Percentiles rank a stretch among this genome's conserved stretches.
These are phyloP conservation scores for Helicoverpa armigera DNA, from an alignment of 1,140 invertebrate genomes.

Conservation along the genomic window DNA sequence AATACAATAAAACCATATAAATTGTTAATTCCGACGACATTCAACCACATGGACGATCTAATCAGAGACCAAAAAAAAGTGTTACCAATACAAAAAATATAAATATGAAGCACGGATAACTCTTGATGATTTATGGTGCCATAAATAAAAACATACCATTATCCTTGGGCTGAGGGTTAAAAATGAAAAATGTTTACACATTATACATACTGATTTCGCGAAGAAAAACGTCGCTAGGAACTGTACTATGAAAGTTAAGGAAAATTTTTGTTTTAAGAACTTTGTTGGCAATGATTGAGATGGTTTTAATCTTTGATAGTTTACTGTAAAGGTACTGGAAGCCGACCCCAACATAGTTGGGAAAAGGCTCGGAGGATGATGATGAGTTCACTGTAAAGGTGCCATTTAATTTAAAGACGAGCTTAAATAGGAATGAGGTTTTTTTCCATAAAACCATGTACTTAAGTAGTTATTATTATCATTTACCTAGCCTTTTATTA, in stretches of 20 bases:
- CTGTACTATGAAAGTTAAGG: background rate
- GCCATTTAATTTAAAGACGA: no score
- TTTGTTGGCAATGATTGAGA: background rate
- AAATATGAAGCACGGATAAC: slow-evolving; percentile 15
- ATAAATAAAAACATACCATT: slow-evolving; percentile 47
- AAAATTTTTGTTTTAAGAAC: background rate
- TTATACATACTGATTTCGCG: slow-evolving; percentile 16
- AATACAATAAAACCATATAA: no score
- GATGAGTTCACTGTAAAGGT: no score
- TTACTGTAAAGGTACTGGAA: no score
- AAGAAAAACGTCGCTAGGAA: background rate
- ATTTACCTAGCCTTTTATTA: no score
- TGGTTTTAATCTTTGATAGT: background rate
- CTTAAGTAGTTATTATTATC: no score
- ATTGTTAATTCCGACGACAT: background rate
- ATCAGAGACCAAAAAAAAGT: background rate
- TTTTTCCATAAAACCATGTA: no score
- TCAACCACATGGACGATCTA: background rate
- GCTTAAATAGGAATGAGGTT: no score
- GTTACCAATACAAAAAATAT: slow-evolving; percentile 34
- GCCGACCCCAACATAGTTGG: no score
- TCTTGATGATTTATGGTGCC: slow-evolving; percentile 28
- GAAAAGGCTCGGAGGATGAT: no score
- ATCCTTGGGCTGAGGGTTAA: slow-evolving; percentile 32
- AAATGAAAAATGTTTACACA: slow-evolving; percentile 41